A percentile compares a stretch with the other conserved stretches of the same genome.
Evolutionary conservation across 2,888 invertebrate species (phyloP).

Genomic region (Calliopum simillimum): DNA sequence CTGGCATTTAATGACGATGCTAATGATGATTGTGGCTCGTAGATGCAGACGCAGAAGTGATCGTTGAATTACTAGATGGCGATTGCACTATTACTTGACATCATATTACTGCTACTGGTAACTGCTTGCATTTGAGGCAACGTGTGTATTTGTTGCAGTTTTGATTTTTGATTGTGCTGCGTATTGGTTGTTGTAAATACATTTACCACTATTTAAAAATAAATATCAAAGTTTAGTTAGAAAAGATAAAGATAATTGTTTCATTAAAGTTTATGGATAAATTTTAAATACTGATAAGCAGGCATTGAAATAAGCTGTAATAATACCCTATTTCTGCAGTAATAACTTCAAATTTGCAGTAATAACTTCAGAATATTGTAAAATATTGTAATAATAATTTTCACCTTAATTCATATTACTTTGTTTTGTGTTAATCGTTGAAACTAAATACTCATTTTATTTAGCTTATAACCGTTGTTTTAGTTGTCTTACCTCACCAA

Average conservation of each 20-base stretch:
- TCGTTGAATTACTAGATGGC: conserved; percentile 38
- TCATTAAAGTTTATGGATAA: conserved; percentile 46
- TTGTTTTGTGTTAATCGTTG: too few species aligned
- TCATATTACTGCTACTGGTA: conserved; percentile 44
- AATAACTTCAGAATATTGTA: too few species aligned
- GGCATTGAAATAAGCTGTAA: too few species aligned
- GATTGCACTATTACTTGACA: conserved; percentile 35
- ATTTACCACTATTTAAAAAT: conserved; percentile 55
- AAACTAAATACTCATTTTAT: too few species aligned
- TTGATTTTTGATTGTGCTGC: conserved; percentile 44
- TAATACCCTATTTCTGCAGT: too few species aligned
- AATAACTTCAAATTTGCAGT: too few species aligned
- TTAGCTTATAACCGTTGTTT: too few species aligned
- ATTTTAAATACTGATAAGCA: background rate
- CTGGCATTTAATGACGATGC: conserved; percentile 42
- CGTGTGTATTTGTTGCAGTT: conserved; percentile 49
- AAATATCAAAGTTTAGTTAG: background rate
- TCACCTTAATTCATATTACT: too few species aligned
- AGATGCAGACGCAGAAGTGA: conserved; percentile 37
- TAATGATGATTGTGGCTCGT: conserved; percentile 35
- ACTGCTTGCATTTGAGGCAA: conserved; percentile 47
- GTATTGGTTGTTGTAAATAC: conserved; percentile 50
- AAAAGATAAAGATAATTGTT: background rate
- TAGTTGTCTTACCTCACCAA: too few species aligned
- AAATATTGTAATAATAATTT: too few species aligned